These are phyloP conservation scores for Ciconia stormi DNA, from an alignment of 2,113 vertebrate genomes.

Conservation along the genomic window DNA sequence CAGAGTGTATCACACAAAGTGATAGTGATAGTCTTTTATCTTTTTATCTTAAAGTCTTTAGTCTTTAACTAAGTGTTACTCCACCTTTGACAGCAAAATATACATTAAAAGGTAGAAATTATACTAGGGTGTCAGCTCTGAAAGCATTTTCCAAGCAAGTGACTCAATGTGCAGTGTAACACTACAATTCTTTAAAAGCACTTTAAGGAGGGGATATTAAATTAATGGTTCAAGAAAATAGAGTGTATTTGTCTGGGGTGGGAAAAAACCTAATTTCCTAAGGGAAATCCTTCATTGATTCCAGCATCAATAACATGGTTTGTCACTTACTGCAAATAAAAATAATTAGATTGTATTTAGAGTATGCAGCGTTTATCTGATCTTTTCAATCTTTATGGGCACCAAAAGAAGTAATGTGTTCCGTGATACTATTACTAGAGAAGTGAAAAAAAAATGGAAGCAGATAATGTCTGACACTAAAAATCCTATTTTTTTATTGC, in stretches of 20 bases:
- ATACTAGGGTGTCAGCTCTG: background rate
- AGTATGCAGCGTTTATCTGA: background rate
- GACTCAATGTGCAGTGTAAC: background rate
- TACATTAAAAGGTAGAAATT: background rate
- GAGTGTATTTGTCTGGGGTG: background rate
- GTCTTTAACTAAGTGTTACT: background rate
- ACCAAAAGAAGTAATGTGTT: background rate
- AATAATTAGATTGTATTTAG: slow-evolving; percentile 38
- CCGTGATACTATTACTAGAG: background rate
- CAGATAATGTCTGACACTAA: background rate
- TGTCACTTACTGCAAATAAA: slow-evolving; percentile 40
- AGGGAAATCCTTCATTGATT: slow-evolving; percentile 16
- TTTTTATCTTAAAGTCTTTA: no score
- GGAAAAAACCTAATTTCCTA: slow-evolving; percentile 8
- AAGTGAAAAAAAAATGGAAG: background rate
- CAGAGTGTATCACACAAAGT: background rate
- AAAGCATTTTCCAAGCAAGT: slow-evolving; percentile 18
- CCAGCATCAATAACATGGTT: background rate
- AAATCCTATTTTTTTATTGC: background rate
- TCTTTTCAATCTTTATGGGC: background rate
- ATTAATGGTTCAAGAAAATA: slow-evolving; percentile 27
- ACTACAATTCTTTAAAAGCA: slow-evolving; percentile 1
- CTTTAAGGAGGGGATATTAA: slow-evolving; percentile 21
- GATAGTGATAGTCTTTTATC: background rate
- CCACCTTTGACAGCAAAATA: background rate